Evolutionary conservation across 35 echinoderm and acorn worm species (phyloP).

Genomic region (Heliocidaris erythrogramma): DNA sequence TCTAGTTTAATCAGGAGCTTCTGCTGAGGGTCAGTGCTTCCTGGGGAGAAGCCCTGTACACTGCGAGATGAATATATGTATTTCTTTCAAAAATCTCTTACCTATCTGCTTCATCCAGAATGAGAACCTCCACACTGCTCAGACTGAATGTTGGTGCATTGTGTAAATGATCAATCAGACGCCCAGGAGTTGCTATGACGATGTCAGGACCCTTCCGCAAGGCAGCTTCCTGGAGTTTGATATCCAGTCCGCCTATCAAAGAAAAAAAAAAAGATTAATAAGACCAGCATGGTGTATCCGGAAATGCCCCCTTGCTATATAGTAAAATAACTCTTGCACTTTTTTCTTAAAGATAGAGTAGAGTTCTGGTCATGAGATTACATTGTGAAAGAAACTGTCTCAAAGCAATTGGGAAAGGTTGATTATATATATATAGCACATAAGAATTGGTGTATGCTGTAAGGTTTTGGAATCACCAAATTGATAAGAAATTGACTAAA

Average conservation of each 20-base stretch:
- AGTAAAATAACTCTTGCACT: neutral
- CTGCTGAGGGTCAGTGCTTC: too few species aligned
- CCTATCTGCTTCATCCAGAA: slow-evolving; percentile 99
- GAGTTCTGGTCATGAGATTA: too few species aligned
- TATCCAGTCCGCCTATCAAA: slow-evolving; percentile 82
- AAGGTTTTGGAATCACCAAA: too few species aligned
- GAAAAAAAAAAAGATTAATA: neutral
- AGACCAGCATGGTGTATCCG: neutral
- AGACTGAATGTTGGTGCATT: slow-evolving; percentile 92
- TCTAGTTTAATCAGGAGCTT: too few species aligned
- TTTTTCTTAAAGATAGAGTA: too few species aligned
- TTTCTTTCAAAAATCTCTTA: neutral
- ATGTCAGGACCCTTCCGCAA: slow-evolving; percentile 90
- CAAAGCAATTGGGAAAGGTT: too few species aligned
- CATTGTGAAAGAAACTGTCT: too few species aligned
- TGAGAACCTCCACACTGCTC: slow-evolving; percentile 86
- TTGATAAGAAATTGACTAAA: too few species aligned
- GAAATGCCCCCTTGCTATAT: neutral
- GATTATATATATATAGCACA: too few species aligned
- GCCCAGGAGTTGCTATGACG: slow-evolving; percentile 94
- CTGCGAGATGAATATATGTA: too few species aligned
- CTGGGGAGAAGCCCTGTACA: too few species aligned
- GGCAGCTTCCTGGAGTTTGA: slow-evolving; percentile 95
- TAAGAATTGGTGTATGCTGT: too few species aligned
- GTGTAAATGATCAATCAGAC: slow-evolving; percentile 97